phyloP scores from a whole-genome alignment of 2,113 vertebrate species.

The Calcarius ornatus region DNA sequence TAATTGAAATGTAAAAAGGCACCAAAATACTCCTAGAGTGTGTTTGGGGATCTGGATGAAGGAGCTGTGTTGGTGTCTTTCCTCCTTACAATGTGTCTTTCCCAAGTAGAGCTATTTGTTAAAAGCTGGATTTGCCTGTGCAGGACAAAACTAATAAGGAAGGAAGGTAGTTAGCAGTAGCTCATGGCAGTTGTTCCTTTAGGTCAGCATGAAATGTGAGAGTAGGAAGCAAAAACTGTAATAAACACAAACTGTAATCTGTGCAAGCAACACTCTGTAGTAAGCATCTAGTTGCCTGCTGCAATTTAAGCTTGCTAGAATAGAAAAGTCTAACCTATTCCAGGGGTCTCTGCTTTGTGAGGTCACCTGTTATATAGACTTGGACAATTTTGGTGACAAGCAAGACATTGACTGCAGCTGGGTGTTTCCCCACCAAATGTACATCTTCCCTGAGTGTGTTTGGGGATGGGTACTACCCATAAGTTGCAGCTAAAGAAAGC shows the following conservation, averaged over 20 bases:
- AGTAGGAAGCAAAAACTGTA: background rate
- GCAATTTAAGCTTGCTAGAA: constrained; percentile 83
- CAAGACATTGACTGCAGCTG: background rate
- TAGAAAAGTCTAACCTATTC: constrained; percentile 79
- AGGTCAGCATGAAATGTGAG: background rate
- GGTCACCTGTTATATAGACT: constrained; percentile 74
- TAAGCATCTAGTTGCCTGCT: constrained; percentile 70
- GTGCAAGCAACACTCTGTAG: constrained; percentile 84
- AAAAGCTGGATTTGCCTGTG: background rate
- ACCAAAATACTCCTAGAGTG: background rate
- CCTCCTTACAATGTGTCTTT: fast-evolving
- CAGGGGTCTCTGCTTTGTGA: constrained; percentile 65
- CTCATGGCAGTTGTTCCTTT: background rate
- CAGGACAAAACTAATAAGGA: background rate
- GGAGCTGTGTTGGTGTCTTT: background rate
- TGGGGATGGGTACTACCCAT: background rate
- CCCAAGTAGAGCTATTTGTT: background rate
- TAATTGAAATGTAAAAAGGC: background rate
- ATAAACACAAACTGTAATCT: fast-evolving
- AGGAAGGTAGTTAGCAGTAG: background rate
- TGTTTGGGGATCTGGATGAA: background rate
- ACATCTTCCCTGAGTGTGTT: background rate
- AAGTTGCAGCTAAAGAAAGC: background rate
- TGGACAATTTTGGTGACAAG: constrained; percentile 27
- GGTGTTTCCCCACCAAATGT: background rate